These are phyloP conservation scores for Amiota minor DNA, from an alignment of 2,888 invertebrate species.

Conservation along the genomic window DNA sequence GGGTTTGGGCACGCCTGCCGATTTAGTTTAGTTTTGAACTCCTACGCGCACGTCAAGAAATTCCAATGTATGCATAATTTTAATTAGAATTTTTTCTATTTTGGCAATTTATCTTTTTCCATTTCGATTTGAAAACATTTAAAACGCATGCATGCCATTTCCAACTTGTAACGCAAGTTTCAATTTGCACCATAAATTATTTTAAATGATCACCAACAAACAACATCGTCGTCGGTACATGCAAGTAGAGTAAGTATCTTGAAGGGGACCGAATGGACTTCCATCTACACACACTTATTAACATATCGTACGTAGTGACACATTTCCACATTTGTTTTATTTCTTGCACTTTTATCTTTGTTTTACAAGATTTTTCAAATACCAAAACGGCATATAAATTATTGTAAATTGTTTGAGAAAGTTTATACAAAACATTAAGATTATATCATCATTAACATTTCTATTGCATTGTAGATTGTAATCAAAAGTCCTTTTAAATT, in stretches of 20 bases:
- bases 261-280: not conserved
- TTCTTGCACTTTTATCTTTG: too few species aligned
- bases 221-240: conserved; percentile 52
- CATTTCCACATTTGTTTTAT: too few species aligned
- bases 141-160: conserved; percentile 47
- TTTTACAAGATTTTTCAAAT: too few species aligned
- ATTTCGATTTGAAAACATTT: conserved; percentile 42
- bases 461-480: too few species aligned
- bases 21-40: not conserved
- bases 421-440: too few species aligned
- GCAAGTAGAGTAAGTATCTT: not conserved
- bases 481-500: too few species aligned
- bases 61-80: conserved; percentile 69
- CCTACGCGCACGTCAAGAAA: conserved; percentile 47
- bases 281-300: too few species aligned
- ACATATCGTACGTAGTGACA: too few species aligned
- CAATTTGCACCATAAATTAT: conserved; percentile 70
- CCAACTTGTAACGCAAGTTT: conserved; percentile 63
- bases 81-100: conserved; percentile 68
- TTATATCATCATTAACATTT: too few species aligned
- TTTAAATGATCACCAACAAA: conserved; percentile 66
- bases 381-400: too few species aligned
- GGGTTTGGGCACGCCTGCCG: not conserved
- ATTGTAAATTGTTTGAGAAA: too few species aligned
- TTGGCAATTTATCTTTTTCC: conserved; percentile 63